phyloP scores from a whole-genome alignment of 2,888 invertebrate genomes.

The Geophilus truncorum region DNA sequence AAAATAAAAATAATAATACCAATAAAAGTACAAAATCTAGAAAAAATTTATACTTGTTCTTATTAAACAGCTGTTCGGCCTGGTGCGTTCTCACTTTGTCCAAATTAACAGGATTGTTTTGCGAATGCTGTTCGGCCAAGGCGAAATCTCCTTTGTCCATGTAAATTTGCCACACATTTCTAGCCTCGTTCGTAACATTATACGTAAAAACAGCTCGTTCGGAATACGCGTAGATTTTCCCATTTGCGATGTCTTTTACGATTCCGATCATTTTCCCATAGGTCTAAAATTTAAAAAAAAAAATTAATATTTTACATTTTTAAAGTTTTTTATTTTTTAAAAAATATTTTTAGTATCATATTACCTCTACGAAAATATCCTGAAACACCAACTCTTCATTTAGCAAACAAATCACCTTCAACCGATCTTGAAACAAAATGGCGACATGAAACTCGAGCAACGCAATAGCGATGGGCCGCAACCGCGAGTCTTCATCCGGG shows the following conservation, averaged over 20 bases:
- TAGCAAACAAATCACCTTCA: slow-evolving; percentile 76
- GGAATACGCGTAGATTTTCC: slow-evolving; percentile 77
- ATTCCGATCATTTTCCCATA: slow-evolving; percentile 75
- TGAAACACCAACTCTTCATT: slow-evolving; percentile 82
- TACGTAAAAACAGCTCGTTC: slow-evolving; percentile 79
- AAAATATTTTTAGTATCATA: no score
- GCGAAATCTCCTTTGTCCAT: slow-evolving; percentile 79
- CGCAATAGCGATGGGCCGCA: slow-evolving; percentile 63
- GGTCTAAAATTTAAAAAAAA: slow-evolving; percentile 47
- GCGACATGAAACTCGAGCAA: slow-evolving; percentile 87
- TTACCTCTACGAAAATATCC: slow-evolving; percentile 56
- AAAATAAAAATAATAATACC: no score
- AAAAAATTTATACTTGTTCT: slow-evolving; percentile 57
- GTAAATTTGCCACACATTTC: slow-evolving; percentile 81
- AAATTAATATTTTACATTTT: background rate
- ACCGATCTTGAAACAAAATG: slow-evolving; percentile 70
- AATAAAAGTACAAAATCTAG: no score
- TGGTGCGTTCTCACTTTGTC: slow-evolving; percentile 81
- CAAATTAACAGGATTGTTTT: slow-evolving; percentile 70
- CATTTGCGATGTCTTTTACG: slow-evolving; percentile 70
- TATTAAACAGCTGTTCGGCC: slow-evolving; percentile 76
- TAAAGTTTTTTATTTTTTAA: background rate
- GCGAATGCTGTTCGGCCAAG: slow-evolving; percentile 76
- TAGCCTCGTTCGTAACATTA: slow-evolving; percentile 73
- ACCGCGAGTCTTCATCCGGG: slow-evolving; percentile 39